Percentiles rank a stretch among this genome's conserved stretches.
Conservation (phyloP, 2,113 vertebrate species). For the Pangasianodon gigas region DNA sequence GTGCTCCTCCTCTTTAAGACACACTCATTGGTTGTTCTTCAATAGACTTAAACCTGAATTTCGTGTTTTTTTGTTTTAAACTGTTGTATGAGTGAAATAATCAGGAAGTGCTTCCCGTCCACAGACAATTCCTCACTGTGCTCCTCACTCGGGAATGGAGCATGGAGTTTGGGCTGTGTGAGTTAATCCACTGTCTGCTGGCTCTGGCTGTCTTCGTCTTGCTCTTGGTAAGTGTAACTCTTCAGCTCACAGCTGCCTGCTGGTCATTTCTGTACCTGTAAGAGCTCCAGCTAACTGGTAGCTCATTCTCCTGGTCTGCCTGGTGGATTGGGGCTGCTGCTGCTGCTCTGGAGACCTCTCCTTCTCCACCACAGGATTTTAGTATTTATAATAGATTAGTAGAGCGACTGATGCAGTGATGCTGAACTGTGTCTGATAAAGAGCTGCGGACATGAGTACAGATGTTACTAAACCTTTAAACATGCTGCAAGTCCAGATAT, state of each 20-base stretch:
- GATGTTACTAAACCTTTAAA: neutral
- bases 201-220: slow-evolving; percentile 60
- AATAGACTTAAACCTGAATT: neutral
- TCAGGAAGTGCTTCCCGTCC: neutral
- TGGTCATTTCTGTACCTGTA: neutral
- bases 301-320: neutral
- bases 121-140: neutral
- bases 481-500: neutral
- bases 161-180: slow-evolving; percentile 69
- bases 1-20: slow-evolving; percentile 6
- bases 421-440: neutral
- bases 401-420: neutral
- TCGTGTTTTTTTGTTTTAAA: neutral
- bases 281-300: neutral
- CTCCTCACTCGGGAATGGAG: neutral
- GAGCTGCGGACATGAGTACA: neutral
- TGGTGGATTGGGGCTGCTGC: neutral
- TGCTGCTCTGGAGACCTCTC: neutral
- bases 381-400: neutral
- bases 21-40: neutral
- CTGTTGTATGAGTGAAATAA: slow-evolving; percentile 5
- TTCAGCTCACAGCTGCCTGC: neutral
- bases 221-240: slow-evolving; percentile 61
- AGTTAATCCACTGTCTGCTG: slow-evolving; percentile 61
- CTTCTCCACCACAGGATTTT: neutral